Percentiles rank a stretch among this genome's conserved stretches.
These are phyloP conservation scores for Oreochromis spilurus DNA, from an alignment of 2,113 vertebrate species.

Conservation along the genomic window DNA sequence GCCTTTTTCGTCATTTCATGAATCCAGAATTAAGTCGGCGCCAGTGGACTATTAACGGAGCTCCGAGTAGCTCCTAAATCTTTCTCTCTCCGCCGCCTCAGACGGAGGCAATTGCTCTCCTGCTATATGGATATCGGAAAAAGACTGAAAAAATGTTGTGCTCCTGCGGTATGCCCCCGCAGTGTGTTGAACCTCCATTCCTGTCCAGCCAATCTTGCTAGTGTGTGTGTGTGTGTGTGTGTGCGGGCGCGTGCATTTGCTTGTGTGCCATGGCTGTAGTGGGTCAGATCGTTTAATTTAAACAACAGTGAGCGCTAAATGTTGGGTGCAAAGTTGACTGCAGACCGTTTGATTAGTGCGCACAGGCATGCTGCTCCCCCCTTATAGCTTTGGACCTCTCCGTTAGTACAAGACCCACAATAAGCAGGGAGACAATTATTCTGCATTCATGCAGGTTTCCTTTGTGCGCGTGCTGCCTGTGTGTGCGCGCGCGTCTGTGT, in stretches of 20 bases:
- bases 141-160: neutral
- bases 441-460: conserved; percentile 20
- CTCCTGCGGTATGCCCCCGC: neutral
- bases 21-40: conserved; percentile 9
- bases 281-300: conserved; percentile 8
- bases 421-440: neutral
- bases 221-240: neutral
- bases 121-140: neutral
- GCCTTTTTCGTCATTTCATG: neutral
- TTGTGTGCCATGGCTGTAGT: neutral
- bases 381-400: neutral
- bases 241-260: neutral
- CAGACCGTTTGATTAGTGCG: neutral
- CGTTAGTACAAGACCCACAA: neutral
- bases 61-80: neutral
- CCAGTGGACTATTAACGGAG: neutral
- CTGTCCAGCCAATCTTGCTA: neutral
- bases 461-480: neutral
- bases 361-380: neutral
- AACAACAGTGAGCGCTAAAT: neutral
- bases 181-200: neutral
- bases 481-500: neutral
- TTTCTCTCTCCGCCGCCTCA: neutral
- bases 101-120: neutral
- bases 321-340: conserved; percentile 17